phyloP scores from a whole-genome alignment of 2,113 vertebrate genomes.

The Carassius auratus region DNA sequence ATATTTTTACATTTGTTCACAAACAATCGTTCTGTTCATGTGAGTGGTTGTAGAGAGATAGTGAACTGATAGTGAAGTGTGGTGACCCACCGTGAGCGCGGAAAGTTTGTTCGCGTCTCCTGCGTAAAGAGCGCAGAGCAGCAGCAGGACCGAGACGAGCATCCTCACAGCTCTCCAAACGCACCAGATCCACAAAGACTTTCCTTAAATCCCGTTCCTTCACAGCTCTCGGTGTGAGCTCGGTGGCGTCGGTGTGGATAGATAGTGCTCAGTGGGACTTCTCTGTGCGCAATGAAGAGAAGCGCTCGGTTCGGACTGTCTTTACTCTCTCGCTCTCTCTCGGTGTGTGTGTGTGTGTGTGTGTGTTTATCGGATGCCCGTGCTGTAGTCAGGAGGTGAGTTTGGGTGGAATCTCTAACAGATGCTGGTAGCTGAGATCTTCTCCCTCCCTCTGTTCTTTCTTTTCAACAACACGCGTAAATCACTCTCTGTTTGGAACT shows the following conservation, averaged over 20 bases:
- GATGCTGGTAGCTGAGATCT: conserved; percentile 27
- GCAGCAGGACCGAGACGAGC: conserved; percentile 73
- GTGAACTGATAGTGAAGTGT: neutral
- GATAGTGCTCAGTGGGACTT: neutral
- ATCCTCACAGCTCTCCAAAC: conserved; percentile 69
- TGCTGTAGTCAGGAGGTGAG: conserved; percentile 35
- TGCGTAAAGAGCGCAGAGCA: conserved; percentile 72
- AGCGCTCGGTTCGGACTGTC: conserved; percentile 13
- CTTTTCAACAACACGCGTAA: conserved; percentile 9
- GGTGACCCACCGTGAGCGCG: conserved; percentile 77
- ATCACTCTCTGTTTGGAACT: conserved; percentile 4
- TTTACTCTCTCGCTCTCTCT: conserved; percentile 15
- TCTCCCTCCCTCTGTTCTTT: neutral
- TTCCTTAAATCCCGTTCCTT: conserved; percentile 14
- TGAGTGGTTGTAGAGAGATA: neutral
- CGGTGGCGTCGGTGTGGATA: neutral
- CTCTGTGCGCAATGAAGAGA: conserved; percentile 28
- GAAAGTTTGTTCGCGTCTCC: conserved; percentile 78
- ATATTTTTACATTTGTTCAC: neutral
- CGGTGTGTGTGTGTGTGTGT: no score
- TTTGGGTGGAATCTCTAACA: conserved; percentile 35
- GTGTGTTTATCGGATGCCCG: conserved; percentile 18
- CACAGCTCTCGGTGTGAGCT: neutral
- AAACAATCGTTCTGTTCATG: neutral
- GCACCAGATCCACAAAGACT: conserved; percentile 4